Evolutionary conservation across 2,888 invertebrate genomes (phyloP), one percentile per base, ranked within the genome.

Genomic region (Plebejus argus): DNA sequence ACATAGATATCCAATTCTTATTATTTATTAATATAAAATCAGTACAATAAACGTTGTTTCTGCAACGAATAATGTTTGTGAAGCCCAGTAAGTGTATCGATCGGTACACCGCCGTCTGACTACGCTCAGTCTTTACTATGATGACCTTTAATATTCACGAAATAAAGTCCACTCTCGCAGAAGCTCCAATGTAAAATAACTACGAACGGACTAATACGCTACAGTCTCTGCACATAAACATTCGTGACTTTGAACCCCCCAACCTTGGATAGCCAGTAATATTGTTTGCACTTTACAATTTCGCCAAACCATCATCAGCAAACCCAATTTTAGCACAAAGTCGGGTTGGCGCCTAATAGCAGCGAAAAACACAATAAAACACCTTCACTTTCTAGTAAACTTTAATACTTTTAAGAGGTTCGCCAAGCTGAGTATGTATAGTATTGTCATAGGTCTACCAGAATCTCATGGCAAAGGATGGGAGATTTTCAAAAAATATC

Each of bases 21-120:
- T n/a, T n/a, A 28, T 2, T 0, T 20, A 8, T 58, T 56, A n/a
- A n/a, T 56, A n/a, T 56, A 56, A 56, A 56, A 20, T 58, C n/a
- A 39, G 39, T 71, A 35, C 53, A 39, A 45, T 45, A 45, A 71
- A n/a, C 33, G 33, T 33, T n/a, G 15, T 45, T 45, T 72, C 20
- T 15, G 7, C 49, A 20, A 23, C 72, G 49, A 10, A 45, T 23
- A 49, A 18, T 45, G 61, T 66, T 66, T 18, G 15, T 77, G 79
- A 81, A 81, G 78, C 78, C 81, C 66, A 66, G 76, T 75, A 78
- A 81, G 76, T 77, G 79, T 79, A 81, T 81, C 80, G 81, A 81
- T 80, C 81, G 78, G 49, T 76, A 10, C 4, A 66, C n/a, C n/a
- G n/a, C 66, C 28, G 66, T 66, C 66, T 66, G 61, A 58, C 58